Evolutionary conservation across 1,140 invertebrate genomes (phyloP).

Genomic region (Papilio glaucus): DNA sequence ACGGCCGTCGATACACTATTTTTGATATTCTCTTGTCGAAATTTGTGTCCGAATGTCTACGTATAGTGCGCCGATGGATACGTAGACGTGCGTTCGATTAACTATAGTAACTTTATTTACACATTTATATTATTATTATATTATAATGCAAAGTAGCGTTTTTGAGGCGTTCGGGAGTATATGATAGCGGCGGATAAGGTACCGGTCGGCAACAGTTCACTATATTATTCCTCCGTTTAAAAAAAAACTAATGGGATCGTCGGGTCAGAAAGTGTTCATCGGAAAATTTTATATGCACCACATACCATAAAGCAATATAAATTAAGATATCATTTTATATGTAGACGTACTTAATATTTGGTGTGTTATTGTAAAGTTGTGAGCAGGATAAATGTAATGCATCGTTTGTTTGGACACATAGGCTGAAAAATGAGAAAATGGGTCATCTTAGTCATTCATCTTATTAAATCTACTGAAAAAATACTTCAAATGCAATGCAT

Average conservation of each 20-base stretch:
- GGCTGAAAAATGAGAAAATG: background rate
- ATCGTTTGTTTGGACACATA: background rate
- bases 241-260: background rate
- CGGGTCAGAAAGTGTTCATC: background rate
- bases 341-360: conserved; percentile 16
- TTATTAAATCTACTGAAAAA: too few relatives aligned
- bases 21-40: conserved; percentile 83
- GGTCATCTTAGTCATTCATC: background rate
- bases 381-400: background rate
- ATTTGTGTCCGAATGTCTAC: conserved; percentile 77
- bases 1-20: conserved; percentile 79
- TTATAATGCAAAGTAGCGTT: conserved; percentile 74
- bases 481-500: too few relatives aligned
- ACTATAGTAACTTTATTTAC: conserved; percentile 82
- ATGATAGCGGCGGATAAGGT: conserved; percentile 56
- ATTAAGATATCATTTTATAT: conserved; percentile 27
- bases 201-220: conserved; percentile 60
- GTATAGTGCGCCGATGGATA: conserved; percentile 61
- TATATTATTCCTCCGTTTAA: conserved; percentile 53
- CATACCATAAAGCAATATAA: conserved; percentile 27
- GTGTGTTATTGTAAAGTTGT: background rate
- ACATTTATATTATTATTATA: conserved; percentile 77
- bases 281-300: conserved; percentile 4
- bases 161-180: conserved; percentile 71
- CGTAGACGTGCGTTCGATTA: conserved; percentile 70